Base-by-base conservation (phyloP, 2,113 vertebrate genomes). In the Gymnobelideus leadbeateri region DNA sequence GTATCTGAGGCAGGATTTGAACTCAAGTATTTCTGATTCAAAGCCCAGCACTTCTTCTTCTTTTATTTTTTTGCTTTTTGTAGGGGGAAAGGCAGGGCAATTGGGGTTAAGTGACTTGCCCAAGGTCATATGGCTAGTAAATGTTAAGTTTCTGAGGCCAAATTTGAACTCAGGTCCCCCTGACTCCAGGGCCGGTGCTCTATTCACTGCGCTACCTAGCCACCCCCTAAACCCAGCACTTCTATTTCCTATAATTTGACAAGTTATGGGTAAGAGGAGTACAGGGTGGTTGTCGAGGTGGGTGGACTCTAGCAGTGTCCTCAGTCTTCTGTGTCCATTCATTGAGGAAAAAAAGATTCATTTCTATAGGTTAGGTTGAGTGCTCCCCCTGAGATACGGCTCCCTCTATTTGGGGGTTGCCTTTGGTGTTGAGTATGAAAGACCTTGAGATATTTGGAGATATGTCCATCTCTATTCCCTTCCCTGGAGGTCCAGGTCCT, bases 311-410 rank as follows among this genome's bases (percentile, higher is more conserved):
- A 43, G 68, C 19, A 43, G n/a, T 84, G 19, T 43, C n/a, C 37
- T 8, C 19, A 84, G 68, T 16, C 19, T 84, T 68, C 11, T 43
- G 68, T 84, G 5, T 84, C 2, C 68, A 43, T 84, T 43, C 37
- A 21, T 43, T 43, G 61, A 68, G 31, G 25, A 16, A 2, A 84
- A 23, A 84, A 84, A 84, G 68, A 84, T 84, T 84, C 19, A 23
- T 84, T 7, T 24, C 12, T 3, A 50, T 37, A 53, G 31, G 10
- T 25, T 28, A n/a, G 54, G 11, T 77, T 89, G 93, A 28, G 55
- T 97, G 91, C 26, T 92, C 53, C 94, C 14, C 37, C 57, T 94
- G 89, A 91, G 89, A 19, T 93, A 51, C 54, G 90, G 24, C 50
- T 28, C 3, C 23, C 46, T 28, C 6, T 68, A 68, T 31, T 68